These are phyloP conservation scores for Semaprochilodus insignis DNA, from an alignment of 2,797 vertebrate species.

Conservation along the genomic window DNA sequence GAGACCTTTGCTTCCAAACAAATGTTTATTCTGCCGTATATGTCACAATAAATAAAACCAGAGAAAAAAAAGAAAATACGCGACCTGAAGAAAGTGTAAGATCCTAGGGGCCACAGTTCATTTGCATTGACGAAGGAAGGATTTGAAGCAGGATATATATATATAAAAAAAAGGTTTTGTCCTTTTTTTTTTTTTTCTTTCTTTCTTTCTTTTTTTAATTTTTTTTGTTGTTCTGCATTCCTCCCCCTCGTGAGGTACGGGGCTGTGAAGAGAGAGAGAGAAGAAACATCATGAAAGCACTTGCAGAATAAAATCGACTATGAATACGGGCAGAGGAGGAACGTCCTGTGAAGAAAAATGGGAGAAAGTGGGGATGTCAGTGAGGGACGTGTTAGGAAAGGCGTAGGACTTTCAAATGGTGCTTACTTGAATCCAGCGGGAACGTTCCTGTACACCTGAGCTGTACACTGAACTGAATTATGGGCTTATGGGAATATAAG, in stretches of 20 bases:
- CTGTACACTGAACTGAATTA: slow-evolving; percentile 69
- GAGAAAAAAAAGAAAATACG: slow-evolving; percentile 54
- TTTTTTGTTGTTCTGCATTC: slow-evolving; percentile 70
- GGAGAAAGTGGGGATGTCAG: neutral
- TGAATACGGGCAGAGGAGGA: slow-evolving; percentile 69
- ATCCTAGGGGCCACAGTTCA: slow-evolving; percentile 75
- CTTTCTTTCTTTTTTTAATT: slow-evolving; percentile 66
- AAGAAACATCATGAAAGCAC: slow-evolving; percentile 68
- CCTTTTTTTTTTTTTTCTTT: slow-evolving; percentile 58
- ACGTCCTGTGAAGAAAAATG: slow-evolving; percentile 75
- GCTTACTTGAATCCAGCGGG: slow-evolving; percentile 75
- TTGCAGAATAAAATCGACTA: slow-evolving; percentile 45
- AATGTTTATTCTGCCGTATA: slow-evolving; percentile 94
- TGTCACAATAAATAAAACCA: slow-evolving; percentile 69
- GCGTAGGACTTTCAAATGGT: slow-evolving; percentile 61
- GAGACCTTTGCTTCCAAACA: slow-evolving; percentile 93
- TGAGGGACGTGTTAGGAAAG: slow-evolving; percentile 42
- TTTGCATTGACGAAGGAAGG: slow-evolving; percentile 71
- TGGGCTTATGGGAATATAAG: slow-evolving; percentile 63
- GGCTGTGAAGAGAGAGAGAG: slow-evolving; percentile 56
- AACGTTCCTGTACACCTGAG: slow-evolving; percentile 63
- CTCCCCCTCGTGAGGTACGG: slow-evolving; percentile 60
- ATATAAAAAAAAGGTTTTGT: slow-evolving; percentile 56
- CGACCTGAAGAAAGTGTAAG: slow-evolving; percentile 47
- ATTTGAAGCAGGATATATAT: slow-evolving; percentile 70